Base-by-base conservation (phyloP, 2,113 vertebrate genomes). In the Tricholaema leucomelas region DNA sequence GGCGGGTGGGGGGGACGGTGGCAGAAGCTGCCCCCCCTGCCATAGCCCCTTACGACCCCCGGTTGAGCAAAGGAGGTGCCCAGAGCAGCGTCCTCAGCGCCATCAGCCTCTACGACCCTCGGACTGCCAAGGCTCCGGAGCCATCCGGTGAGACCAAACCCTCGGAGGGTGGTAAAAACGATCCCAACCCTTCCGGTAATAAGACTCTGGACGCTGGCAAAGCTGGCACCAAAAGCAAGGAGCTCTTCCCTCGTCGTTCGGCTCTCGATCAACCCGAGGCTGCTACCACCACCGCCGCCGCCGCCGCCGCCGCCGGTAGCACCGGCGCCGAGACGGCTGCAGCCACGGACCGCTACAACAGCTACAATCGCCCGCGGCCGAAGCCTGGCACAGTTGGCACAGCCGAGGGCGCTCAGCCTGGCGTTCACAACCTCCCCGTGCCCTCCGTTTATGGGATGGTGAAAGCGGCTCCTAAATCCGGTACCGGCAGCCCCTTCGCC, bases 41-140 rank as follows among this genome's bases (percentile, higher is more conserved):
- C 46, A 99, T 98, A 0, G 99, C 98, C 1, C 99, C 99, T 15
- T 99, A 99, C 0, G 99, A 99, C 78, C 99, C 99, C 0, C 94
- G 99, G 4, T 33, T 99, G 35, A 97, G 71, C 97, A 97, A 63
- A 91, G 96, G 64, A 9, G 70, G 97, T 2, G 97, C 97, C 36
- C 98, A 98, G 64, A 98, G 98, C 96, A 99, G 97, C 2, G 98
- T 99, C 69, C 97, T 99, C 23, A 99, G 98, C 10, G 97, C 97
- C 91, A 99, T 99, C 93, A 99, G 99, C 71, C 93, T 99, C 1
- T 99, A 99, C 8, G 98, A 99, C 89, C 99, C 99, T 2, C 96
- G 98, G 97, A 98, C 98, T 97, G 98, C 98, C 36, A 98, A 97
- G 72, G 58, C 93, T 2, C 6, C 81, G 0, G 97, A 97, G 8